Percentiles rank a stretch among this genome's conserved stretches.
phyloP scores from a whole-genome alignment of 2,797 vertebrate genomes.

The Pyrrhura leucotis region DNA sequence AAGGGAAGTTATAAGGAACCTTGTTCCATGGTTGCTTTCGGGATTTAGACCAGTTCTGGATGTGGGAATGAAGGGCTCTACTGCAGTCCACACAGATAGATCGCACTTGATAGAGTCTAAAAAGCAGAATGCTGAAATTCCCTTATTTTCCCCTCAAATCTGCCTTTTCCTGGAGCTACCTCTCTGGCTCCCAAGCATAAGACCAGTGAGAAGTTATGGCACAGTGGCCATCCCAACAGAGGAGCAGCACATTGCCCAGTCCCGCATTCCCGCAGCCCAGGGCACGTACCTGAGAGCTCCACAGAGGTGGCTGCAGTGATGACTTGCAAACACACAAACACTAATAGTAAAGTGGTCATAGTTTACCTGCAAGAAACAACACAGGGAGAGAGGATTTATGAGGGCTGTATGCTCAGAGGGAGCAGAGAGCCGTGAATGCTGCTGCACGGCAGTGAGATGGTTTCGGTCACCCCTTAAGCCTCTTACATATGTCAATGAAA shows the following conservation, averaged over 20 bases:
- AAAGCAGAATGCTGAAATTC: background rate
- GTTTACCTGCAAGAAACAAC: conserved; percentile 81
- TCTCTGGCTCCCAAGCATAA: background rate
- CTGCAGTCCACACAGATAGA: rapidly evolving
- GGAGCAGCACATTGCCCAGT: background rate
- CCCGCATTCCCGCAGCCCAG: background rate
- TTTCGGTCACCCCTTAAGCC: background rate
- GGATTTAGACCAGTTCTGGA: background rate
- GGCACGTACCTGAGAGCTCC: conserved; percentile 81
- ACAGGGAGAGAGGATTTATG: conserved; percentile 11
- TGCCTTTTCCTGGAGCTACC: background rate
- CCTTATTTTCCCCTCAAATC: background rate
- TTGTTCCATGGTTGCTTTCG: background rate
- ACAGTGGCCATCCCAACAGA: background rate
- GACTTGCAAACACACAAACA: conserved; percentile 86
- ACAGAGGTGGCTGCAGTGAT: conserved; percentile 77
- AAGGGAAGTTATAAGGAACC: background rate
- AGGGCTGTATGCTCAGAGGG: background rate
- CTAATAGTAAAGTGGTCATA: conserved; percentile 90
- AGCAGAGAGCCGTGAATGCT: background rate
- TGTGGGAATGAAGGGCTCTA: background rate
- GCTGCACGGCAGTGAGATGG: background rate
- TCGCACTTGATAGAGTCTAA: background rate
- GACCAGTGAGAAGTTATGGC: background rate
- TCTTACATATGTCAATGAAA: background rate